Evolutionary conservation across 2,888 invertebrate species (phyloP).

Genomic region (Perithous albicinctus): DNA sequence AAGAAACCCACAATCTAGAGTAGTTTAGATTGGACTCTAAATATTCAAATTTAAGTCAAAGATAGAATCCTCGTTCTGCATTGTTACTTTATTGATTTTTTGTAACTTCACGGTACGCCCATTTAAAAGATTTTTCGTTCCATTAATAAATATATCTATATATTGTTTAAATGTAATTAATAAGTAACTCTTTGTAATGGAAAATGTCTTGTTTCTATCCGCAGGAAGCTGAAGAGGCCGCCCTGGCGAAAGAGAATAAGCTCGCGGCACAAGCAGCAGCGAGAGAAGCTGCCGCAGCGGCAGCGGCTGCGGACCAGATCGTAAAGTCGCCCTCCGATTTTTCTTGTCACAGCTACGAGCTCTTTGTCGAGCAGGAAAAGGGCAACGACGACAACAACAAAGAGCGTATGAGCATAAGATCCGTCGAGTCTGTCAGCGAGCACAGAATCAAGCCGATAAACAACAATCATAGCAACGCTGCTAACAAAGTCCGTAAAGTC

Average conservation of each 20-base stretch:
- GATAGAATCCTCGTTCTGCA: too few species aligned
- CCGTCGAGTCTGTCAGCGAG: conserved; percentile 96
- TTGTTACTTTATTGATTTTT: too few species aligned
- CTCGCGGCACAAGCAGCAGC: conserved; percentile 89
- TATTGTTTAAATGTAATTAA: background rate
- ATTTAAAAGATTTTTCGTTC: too few species aligned
- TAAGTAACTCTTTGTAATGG: background rate
- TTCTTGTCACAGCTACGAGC: conserved; percentile 96
- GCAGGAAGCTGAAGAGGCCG: conserved; percentile 95
- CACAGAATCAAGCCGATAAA: conserved; percentile 85
- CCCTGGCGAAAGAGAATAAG: conserved; percentile 89
- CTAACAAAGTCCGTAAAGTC: conserved; percentile 94
- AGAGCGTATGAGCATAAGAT: conserved; percentile 96
- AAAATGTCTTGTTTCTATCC: conserved; percentile 59
- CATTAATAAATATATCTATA: background rate
- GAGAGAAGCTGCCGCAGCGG: conserved; percentile 84
- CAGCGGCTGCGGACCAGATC: conserved; percentile 87
- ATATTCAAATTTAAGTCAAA: too few species aligned
- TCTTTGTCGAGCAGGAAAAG: conserved; percentile 95
- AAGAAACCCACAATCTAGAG: too few species aligned
- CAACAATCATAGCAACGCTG: conserved; percentile 83
- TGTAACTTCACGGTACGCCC: too few species aligned
- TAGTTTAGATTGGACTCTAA: too few species aligned
- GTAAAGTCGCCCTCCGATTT: conserved; percentile 96
- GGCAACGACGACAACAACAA: conserved; percentile 96